Percentiles rank a stretch among this genome's conserved stretches.
These are phyloP conservation scores for Coptodon bakossiorum DNA, from an alignment of 2,113 vertebrate species.

Conservation along the genomic window DNA sequence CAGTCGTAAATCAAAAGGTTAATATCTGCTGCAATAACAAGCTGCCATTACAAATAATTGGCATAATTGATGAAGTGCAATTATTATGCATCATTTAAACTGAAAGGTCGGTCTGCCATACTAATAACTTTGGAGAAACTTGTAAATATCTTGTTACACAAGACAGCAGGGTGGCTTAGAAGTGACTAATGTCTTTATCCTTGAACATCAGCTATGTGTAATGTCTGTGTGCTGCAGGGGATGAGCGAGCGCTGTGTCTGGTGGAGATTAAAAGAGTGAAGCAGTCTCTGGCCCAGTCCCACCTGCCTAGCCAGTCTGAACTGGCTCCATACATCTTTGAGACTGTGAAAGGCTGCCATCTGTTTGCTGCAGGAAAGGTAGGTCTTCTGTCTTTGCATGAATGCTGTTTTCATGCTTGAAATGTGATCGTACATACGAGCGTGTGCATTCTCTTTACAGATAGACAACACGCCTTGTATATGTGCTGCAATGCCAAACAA, in stretches of 20 bases:
- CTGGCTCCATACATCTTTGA: conserved; percentile 89
- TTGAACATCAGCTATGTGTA: not conserved
- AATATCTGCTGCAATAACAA: not conserved
- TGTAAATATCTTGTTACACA: not conserved
- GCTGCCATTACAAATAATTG: not conserved
- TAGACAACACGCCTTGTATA: conserved; percentile 91
- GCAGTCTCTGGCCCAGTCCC: conserved; percentile 93
- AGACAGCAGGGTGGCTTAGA: not conserved
- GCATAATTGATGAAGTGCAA: not conserved
- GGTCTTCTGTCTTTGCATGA: not conserved
- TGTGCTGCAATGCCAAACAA: conserved; percentile 96
- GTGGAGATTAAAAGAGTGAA: conserved; percentile 96
- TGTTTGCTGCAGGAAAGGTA: conserved; percentile 94
- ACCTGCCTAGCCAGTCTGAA: conserved; percentile 91
- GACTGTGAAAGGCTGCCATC: conserved; percentile 95
- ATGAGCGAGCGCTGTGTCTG: conserved; percentile 90
- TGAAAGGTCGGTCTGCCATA: not conserved
- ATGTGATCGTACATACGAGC: not conserved
- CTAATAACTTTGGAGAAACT: not conserved
- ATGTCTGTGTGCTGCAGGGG: conserved; percentile 73
- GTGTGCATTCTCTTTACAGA: conserved; percentile 65
- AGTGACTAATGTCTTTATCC: not conserved
- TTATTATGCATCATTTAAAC: not conserved
- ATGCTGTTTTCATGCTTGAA: not conserved
- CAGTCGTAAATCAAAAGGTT: not conserved